These are phyloP conservation scores for Palaemon carinicauda DNA, from an alignment of 1,140 invertebrate species.

Conservation along the genomic window DNA sequence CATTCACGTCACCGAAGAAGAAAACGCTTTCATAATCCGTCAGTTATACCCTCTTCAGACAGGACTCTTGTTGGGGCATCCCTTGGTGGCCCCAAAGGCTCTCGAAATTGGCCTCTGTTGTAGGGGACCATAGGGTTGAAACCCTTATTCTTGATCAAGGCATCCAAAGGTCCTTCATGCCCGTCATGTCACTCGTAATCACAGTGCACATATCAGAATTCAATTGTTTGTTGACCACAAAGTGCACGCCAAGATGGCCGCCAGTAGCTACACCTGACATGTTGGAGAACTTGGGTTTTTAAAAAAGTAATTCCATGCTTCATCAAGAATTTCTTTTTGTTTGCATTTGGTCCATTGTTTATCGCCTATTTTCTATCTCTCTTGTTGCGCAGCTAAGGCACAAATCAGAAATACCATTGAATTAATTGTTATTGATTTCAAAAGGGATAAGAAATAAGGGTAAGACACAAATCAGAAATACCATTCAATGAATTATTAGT, in stretches of 20 bases:
- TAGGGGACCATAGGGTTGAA: neutral
- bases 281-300: neutral
- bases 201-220: slow-evolving; percentile 52
- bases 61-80: neutral
- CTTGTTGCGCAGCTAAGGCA: too few relatives aligned
- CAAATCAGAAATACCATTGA: too few relatives aligned
- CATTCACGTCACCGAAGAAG: slow-evolving; percentile 45
- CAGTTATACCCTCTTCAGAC: slow-evolving; percentile 45
- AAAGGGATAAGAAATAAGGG: too few relatives aligned
- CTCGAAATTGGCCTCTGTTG: neutral
- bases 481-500: too few relatives aligned
- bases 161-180: neutral
- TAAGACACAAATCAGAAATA: too few relatives aligned
- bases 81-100: neutral
- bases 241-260: slow-evolving; percentile 43
- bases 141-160: too few relatives aligned
- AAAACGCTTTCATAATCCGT: slow-evolving; percentile 52
- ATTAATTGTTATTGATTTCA: too few relatives aligned
- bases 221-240: slow-evolving; percentile 55
- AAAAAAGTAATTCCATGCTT: too few relatives aligned
- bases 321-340: too few relatives aligned
- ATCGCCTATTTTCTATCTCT: too few relatives aligned
- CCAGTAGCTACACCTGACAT: slow-evolving; percentile 7
- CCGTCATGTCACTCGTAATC: slow-evolving; percentile 11
- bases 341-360: too few relatives aligned